Percentiles rank a stretch among this genome's conserved stretches.
phyloP scores from a whole-genome alignment of 2,797 vertebrate species.

The Discoglossus pictus region DNA sequence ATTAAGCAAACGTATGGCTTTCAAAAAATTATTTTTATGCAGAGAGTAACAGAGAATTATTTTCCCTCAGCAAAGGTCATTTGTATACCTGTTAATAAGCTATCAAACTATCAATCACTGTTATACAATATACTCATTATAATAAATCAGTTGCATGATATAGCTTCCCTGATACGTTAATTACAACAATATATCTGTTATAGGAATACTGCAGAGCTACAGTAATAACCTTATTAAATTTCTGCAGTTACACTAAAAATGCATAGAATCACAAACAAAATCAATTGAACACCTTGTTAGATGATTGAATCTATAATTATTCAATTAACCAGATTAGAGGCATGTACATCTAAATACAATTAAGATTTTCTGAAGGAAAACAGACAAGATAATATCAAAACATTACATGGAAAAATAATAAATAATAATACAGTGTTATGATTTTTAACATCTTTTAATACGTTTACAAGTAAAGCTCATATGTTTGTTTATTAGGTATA shows the following conservation, averaged over 20 bases:
- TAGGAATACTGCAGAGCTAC: not conserved
- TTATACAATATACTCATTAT: not conserved
- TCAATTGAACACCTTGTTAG: slow-evolving; percentile 12
- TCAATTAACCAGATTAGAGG: slow-evolving; percentile 28
- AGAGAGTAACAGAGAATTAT: too few relatives aligned
- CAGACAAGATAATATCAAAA: too few relatives aligned
- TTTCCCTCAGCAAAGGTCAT: not conserved
- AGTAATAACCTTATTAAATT: not conserved
- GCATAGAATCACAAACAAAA: not conserved
- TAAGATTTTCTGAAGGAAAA: not conserved
- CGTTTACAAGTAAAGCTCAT: too few relatives aligned
- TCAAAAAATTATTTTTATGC: too few relatives aligned
- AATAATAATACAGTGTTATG: too few relatives aligned
- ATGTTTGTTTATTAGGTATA: too few relatives aligned
- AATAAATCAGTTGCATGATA: slow-evolving; percentile 26
- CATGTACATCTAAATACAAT: slow-evolving; percentile 21
- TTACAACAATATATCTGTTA: slow-evolving; percentile 14
- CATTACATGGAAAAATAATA: too few relatives aligned
- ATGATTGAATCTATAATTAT: slow-evolving; percentile 28
- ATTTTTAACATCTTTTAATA: too few relatives aligned
- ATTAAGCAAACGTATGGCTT: too few relatives aligned
- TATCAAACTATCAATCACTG: slow-evolving; percentile 1
- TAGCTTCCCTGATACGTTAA: slow-evolving; percentile 16
- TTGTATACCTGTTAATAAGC: slow-evolving; percentile 12
- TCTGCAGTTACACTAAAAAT: not conserved